phyloP scores from a whole-genome alignment of 2,888 invertebrate species.

The Harmothoe impar region DNA sequence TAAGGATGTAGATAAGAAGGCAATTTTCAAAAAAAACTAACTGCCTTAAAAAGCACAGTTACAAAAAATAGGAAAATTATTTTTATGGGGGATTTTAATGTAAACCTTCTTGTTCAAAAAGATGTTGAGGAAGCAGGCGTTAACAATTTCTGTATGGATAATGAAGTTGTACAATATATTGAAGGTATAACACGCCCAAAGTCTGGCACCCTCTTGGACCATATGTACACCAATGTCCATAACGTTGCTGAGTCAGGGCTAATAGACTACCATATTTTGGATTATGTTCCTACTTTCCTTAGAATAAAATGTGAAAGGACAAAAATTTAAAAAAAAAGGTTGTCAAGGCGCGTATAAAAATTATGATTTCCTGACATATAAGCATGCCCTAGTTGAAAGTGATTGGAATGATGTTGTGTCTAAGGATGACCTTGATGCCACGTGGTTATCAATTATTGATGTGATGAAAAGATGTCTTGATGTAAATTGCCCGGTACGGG shows the following conservation, averaged over 20 bases:
- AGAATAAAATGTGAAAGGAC: neutral
- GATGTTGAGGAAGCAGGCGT: no score
- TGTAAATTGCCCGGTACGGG: neutral
- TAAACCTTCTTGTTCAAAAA: no score
- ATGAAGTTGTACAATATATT: no score
- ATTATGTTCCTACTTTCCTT: neutral
- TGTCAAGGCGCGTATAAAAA: neutral
- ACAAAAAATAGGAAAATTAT: neutral
- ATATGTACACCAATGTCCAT: no score
- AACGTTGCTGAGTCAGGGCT: no score
- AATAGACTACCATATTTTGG: neutral
- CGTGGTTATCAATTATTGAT: neutral
- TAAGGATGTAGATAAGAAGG: no score
- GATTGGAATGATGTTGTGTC: neutral
- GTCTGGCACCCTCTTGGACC: neutral
- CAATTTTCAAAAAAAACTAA: no score
- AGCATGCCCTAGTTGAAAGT: neutral
- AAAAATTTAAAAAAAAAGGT: no score
- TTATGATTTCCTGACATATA: neutral
- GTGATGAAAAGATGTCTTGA: neutral
- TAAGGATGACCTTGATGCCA: neutral
- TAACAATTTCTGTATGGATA: no score
- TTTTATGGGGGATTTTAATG: no score
- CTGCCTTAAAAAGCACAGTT: no score
- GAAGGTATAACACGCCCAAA: no score